A percentile compares a stretch with the other conserved stretches of the same genome.
Evolutionary conservation across 2,113 vertebrate genomes (phyloP).

Genomic region (Microcebus tavaratra): DNA sequence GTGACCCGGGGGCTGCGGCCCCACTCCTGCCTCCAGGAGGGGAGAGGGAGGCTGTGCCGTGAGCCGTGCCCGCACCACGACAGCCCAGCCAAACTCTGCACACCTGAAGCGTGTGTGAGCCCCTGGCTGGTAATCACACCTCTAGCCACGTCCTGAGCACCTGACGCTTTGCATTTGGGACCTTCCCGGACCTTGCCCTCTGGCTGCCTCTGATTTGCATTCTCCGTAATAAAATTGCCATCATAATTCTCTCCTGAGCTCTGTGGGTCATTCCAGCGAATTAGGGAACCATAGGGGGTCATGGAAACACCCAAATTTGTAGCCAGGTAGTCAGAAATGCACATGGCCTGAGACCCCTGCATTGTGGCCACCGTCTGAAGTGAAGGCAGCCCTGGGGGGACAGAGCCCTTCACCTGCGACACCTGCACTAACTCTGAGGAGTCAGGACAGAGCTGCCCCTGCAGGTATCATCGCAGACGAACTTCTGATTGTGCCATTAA

Average conservation of each 20-base stretch:
- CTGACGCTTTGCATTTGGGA: fast-evolving
- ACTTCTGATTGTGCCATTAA: background rate
- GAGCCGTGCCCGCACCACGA: background rate
- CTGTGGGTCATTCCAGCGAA: background rate
- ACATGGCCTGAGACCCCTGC: background rate
- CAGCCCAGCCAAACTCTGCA: too few relatives aligned
- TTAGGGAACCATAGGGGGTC: background rate
- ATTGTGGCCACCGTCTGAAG: background rate
- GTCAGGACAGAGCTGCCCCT: fast-evolving
- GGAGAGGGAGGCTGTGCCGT: fast-evolving
- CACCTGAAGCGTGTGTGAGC: fast-evolving
- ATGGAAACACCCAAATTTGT: background rate
- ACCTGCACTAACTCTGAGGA: background rate
- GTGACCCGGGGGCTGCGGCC: background rate
- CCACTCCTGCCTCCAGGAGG: background rate
- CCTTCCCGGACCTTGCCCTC: background rate
- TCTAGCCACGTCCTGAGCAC: background rate
- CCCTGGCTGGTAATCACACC: background rate
- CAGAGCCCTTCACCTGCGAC: background rate
- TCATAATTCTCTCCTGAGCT: fast-evolving
- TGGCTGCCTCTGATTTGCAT: background rate
- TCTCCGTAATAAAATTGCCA: background rate
- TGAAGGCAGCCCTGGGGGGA: background rate
- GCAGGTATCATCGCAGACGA: background rate
- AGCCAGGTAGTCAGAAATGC: background rate